These are phyloP conservation scores for Triplophysa dalaica DNA, from an alignment of 2,113 vertebrate species.

Conservation along the genomic window DNA sequence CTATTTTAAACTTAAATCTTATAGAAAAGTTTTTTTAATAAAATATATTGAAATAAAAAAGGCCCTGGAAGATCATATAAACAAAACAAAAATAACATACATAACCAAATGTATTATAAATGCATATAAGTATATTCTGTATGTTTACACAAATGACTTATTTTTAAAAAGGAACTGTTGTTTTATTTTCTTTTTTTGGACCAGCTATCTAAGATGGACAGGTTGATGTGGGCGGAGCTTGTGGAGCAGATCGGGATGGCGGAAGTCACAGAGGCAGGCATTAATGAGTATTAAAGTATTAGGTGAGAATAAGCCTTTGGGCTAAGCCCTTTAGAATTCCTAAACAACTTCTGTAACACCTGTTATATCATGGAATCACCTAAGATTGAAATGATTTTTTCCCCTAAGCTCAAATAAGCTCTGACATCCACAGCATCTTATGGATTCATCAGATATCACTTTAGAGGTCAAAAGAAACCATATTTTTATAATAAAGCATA, in stretches of 20 bases:
- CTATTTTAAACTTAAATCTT: no score
- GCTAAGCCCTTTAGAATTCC: slow-evolving; percentile 69
- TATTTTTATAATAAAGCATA: no score
- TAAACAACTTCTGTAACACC: slow-evolving; percentile 75
- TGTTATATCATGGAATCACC: slow-evolving; percentile 64
- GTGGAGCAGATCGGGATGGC: slow-evolving; percentile 56
- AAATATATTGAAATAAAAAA: no score
- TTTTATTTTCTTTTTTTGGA: no score
- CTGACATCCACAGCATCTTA: slow-evolving; percentile 5
- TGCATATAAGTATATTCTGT: no score
- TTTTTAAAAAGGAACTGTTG: no score
- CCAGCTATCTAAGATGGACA: not conserved
- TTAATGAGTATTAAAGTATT: slow-evolving; percentile 80
- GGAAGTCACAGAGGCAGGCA: slow-evolving; percentile 75
- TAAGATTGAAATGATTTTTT: slow-evolving; percentile 9
- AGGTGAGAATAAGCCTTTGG: slow-evolving; percentile 74
- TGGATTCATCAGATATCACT: not conserved
- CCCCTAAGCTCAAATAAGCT: not conserved
- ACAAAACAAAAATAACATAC: no score
- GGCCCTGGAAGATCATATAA: no score
- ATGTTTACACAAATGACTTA: no score
- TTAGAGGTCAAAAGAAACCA: slow-evolving; percentile 3
- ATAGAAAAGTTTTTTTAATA: no score
- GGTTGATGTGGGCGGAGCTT: slow-evolving; percentile 14
- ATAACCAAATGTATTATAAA: no score